phyloP scores from a whole-genome alignment of 2,113 vertebrate genomes.

The Neogale vison region DNA sequence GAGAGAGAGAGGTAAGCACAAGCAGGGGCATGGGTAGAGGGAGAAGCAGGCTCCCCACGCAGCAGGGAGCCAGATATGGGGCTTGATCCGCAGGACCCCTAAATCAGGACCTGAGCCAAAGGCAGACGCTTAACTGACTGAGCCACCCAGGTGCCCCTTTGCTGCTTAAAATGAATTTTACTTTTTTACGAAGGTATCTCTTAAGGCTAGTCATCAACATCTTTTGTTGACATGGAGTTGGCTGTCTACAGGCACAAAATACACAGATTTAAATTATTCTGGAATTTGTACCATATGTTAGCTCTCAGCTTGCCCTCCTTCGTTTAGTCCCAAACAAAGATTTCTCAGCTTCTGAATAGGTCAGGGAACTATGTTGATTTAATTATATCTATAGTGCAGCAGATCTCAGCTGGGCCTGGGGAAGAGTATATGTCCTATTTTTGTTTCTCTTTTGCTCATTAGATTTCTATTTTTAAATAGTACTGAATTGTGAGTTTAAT shows the following conservation, averaged over 20 bases:
- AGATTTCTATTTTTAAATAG: slow-evolving; percentile 63
- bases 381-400: not conserved
- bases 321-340: not conserved
- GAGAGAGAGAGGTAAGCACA: not conserved
- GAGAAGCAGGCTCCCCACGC: not conserved
- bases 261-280: not conserved
- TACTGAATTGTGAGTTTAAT: not conserved
- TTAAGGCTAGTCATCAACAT: not conserved
- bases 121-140: not conserved
- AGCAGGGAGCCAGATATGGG: not conserved
- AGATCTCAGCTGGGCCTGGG: not conserved
- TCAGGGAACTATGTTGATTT: not conserved
- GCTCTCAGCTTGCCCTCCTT: not conserved
- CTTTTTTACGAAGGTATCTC: not conserved
- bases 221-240: not conserved
- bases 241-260: not conserved
- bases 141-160: not conserved
- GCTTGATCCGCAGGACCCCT: not conserved
- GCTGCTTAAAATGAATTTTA: not conserved
- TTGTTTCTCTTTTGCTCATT: slow-evolving; percentile 56
- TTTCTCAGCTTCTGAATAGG: slow-evolving; percentile 33
- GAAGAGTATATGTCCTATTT: slow-evolving; percentile 13
- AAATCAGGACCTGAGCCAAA: not conserved
- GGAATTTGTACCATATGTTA: not conserved
- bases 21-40: not conserved